Conservation (phyloP, 2,113 vertebrate genomes). For the Heloderma charlesbogerti region DNA sequence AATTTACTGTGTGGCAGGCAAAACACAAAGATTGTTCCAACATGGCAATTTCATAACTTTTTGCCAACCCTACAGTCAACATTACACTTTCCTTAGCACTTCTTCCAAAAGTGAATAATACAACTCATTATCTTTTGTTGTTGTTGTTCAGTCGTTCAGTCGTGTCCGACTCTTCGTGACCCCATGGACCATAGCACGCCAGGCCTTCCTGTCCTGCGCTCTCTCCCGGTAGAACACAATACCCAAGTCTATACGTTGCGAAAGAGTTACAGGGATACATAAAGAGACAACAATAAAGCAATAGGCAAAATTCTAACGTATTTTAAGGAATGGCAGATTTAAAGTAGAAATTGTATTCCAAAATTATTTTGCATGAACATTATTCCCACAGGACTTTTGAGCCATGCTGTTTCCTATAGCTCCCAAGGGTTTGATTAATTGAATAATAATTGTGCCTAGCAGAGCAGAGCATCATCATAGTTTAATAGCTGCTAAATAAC, state of each 20-base stretch:
- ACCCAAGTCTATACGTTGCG: neutral
- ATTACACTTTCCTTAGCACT: neutral
- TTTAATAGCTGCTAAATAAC: slow-evolving; percentile 12
- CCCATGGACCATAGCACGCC: too few relatives aligned
- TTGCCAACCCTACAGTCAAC: neutral
- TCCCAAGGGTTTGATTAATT: slow-evolving; percentile 38
- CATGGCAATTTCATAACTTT: neutral
- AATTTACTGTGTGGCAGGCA: neutral
- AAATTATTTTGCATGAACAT: neutral
- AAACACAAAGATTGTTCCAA: neutral
- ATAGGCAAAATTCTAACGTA: neutral
- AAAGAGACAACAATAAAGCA: neutral
- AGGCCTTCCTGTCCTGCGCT: too few relatives aligned
- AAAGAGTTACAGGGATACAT: neutral
- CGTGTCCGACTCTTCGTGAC: too few relatives aligned
- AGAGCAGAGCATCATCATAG: slow-evolving; percentile 7
- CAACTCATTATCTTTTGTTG: too few relatives aligned
- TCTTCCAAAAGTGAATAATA: slow-evolving; percentile 18
- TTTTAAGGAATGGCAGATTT: neutral
- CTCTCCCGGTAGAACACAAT: neutral
- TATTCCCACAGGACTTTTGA: neutral
- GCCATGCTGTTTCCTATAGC: slow-evolving; percentile 4
- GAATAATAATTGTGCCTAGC: slow-evolving; percentile 32
- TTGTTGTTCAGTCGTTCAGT: too few relatives aligned
- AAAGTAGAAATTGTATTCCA: neutral